Evolutionary conservation across 1,140 invertebrate genomes (phyloP), one percentile per base, ranked within the genome.

Genomic region (Musca vetustissima): DNA sequence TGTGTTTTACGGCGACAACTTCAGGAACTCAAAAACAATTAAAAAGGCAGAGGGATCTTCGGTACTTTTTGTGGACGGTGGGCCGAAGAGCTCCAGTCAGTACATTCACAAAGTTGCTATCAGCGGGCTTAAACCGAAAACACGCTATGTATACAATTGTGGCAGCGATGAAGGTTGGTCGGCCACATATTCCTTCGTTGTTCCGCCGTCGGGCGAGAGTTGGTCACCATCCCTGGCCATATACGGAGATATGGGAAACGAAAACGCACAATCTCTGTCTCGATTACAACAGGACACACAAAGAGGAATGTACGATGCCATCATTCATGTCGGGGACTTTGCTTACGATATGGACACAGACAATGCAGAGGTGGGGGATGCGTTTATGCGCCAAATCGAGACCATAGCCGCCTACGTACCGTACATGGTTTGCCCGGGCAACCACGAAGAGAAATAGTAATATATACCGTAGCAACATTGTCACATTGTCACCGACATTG

Each of bases 321-420:
- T 95, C 66, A 86, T 98, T 59, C 96, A 98, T 86, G 93, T 97
- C 71, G 96, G 96, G 1, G 95, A 97, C 86, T 94, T 98, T 86
- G 97, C 96, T 0, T 99, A 98, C 85, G 93, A 98, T 82, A 94
- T 99, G 92, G 85, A 96, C 83, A 85, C 88, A 0, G 83, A 93
- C 50, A 84, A 95, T 80, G 93, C 89, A 0, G 82, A 83, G 53
- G 88, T 94, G 66, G 95, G 95, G 0, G 94, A 98, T 85, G 88
- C 91, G 80, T 98, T 96, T 83, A 96, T 97, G 93, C 86, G 89
- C 21, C 92, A 94, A 85, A 93, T 98, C 69, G 89, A 97, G 84
- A 87, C 91, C 4, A 85, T 97, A 52, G 94, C 96, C 48, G 92
- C 92, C 28, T 90, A 92, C 82, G 83, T 96, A 69, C 95, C 95